Conservation (phyloP, 1,140 invertebrate genomes). For the Goniozus legneri region DNA sequence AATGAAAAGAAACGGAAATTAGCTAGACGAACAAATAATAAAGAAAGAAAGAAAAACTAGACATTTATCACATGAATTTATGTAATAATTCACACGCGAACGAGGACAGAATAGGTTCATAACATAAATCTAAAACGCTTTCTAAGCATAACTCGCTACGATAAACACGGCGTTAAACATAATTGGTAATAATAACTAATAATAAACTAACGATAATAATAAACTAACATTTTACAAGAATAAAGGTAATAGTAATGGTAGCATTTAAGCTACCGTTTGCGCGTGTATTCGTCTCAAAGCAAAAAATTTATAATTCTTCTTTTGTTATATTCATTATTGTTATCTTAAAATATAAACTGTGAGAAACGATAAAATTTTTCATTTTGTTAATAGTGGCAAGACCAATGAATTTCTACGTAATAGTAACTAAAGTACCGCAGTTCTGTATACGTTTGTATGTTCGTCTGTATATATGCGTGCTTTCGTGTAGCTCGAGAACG, state of each 20-base stretch:
- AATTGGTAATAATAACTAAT: conserved; percentile 10
- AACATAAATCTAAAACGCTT: conserved; percentile 26
- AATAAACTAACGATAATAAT: conserved; percentile 7
- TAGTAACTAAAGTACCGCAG: conserved; percentile 55
- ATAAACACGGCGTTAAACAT: neutral
- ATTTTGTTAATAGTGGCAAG: conserved; percentile 13
- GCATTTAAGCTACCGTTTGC: neutral
- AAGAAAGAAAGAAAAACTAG: conserved; percentile 31
- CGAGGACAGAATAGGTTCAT: conserved; percentile 31
- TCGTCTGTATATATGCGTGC: neutral
- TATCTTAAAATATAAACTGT: conserved; percentile 22
- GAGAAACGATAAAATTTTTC: neutral
- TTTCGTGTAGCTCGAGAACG: neutral
- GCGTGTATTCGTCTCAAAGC: too few relatives aligned
- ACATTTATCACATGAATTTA: conserved; percentile 44
- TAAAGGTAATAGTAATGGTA: conserved; percentile 2
- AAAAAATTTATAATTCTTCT: neutral
- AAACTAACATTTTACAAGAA: conserved; percentile 19
- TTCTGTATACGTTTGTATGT: conserved; percentile 22
- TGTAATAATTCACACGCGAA: conserved; percentile 38
- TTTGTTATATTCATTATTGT: conserved; percentile 23
- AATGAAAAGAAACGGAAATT: too few relatives aligned
- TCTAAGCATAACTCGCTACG: neutral
- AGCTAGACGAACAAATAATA: conserved; percentile 5
- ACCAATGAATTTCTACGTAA: conserved; percentile 30